phyloP scores from a whole-genome alignment of 2,888 invertebrate species.

The Eristalis intricaria region DNA sequence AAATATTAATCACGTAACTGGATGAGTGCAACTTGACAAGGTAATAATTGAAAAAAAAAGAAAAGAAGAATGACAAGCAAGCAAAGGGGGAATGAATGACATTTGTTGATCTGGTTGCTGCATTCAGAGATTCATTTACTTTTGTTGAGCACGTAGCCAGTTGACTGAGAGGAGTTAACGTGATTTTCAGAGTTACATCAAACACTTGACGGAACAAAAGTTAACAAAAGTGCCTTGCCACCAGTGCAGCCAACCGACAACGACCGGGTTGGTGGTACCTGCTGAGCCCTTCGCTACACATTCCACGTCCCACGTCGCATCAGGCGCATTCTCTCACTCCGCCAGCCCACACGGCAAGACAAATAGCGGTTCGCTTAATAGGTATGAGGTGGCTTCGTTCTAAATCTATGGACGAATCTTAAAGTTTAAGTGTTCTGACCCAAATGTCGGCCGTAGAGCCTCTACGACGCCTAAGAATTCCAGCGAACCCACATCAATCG shows the following conservation, averaged over 20 bases:
- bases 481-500: conserved; percentile 41
- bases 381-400: neutral
- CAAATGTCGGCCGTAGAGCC: conserved; percentile 12
- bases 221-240: conserved; percentile 19
- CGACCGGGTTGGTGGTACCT: neutral
- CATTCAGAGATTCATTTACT: conserved; percentile 19
- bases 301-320: neutral
- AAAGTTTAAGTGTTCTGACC: conserved; percentile 39
- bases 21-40: conserved; percentile 41
- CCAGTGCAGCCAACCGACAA: neutral
- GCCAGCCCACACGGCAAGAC: conserved; percentile 12
- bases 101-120: conserved; percentile 5
- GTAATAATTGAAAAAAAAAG: conserved; percentile 34
- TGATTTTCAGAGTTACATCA: conserved; percentile 24
- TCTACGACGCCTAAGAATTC: conserved; percentile 40
- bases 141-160: conserved; percentile 52
- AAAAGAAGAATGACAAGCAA: conserved; percentile 15
- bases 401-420: conserved; percentile 3
- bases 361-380: neutral
- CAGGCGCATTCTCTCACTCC: neutral
- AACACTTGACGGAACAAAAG: conserved; percentile 35
- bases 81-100: neutral
- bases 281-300: neutral
- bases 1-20: conserved; percentile 59
- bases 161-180: conserved; percentile 32